These are phyloP conservation scores for Sphecodes monilicornis DNA, from an alignment of 2,888 invertebrate genomes.

Conservation along the genomic window DNA sequence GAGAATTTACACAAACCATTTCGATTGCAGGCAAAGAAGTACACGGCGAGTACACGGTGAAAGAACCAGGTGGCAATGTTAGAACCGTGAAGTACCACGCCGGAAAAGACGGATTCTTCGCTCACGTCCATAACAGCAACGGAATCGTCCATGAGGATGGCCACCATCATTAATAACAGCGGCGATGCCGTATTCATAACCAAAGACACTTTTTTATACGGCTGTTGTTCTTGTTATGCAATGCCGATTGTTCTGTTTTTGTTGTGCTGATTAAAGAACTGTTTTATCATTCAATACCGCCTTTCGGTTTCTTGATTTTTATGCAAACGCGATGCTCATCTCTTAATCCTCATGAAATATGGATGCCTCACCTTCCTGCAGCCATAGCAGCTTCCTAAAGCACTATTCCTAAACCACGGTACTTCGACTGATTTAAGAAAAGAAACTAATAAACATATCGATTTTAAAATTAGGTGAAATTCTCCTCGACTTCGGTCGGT, in stretches of 20 bases:
- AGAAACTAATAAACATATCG: not conserved
- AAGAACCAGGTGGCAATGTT: slow-evolving; percentile 88
- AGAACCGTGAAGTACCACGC: slow-evolving; percentile 89
- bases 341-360: slow-evolving; percentile 5
- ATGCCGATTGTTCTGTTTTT: slow-evolving; percentile 28
- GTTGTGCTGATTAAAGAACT: slow-evolving; percentile 21
- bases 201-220: slow-evolving; percentile 48
- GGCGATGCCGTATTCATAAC: not conserved
- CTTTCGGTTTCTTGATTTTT: slow-evolving; percentile 2
- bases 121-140: slow-evolving; percentile 83
- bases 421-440: not conserved
- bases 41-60: slow-evolving; percentile 88
- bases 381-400: not conserved
- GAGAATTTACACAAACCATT: not conserved
- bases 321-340: not conserved
- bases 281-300: not conserved
- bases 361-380: not conserved
- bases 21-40: slow-evolving; percentile 88
- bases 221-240: slow-evolving; percentile 39
- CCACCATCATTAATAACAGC: slow-evolving; percentile 30
- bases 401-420: not conserved
- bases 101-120: slow-evolving; percentile 88
- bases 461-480: not conserved
- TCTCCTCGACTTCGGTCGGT: not conserved
- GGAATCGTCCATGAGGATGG: slow-evolving; percentile 68